Conservation (phyloP, 2,797 vertebrate genomes). For the Bradypodion pumilum region DNA sequence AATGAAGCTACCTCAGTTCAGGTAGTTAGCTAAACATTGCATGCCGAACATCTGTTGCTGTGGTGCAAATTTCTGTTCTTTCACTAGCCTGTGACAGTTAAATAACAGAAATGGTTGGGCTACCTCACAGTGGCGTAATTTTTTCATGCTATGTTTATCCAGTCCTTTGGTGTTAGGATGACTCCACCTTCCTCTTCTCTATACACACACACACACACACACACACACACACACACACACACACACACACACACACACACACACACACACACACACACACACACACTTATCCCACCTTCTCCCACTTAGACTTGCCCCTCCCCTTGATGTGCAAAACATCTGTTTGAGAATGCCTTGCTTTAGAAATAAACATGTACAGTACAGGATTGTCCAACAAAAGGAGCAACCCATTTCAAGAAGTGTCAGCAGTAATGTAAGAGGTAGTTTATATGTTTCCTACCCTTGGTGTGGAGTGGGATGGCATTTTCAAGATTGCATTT, state of each 20-base stretch:
- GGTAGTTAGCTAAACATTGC: too few relatives aligned
- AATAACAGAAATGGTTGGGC: neutral
- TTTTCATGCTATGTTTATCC: neutral
- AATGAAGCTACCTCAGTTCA: too few relatives aligned
- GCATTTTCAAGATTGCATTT: neutral
- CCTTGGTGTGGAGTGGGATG: neutral
- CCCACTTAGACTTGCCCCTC: neutral
- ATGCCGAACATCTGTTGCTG: too few relatives aligned
- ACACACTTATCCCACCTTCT: too few relatives aligned
- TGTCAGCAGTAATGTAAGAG: neutral
- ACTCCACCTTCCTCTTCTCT: neutral
- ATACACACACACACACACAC: too few relatives aligned
- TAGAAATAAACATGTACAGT: neutral
- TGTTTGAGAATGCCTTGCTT: neutral
- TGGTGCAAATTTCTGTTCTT: too few relatives aligned
- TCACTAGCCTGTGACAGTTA: neutral
- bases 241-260: too few relatives aligned
- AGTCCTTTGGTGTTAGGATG: neutral
- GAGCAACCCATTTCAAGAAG: neutral
- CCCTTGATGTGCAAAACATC: neutral
- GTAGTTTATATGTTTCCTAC: neutral
- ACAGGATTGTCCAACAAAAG: neutral
- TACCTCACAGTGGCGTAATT: neutral
- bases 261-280: too few relatives aligned
- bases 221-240: too few relatives aligned